Conservation (phyloP, 37 sponge, comb jelly and placozoan species). For the Axinella damicornis region DNA sequence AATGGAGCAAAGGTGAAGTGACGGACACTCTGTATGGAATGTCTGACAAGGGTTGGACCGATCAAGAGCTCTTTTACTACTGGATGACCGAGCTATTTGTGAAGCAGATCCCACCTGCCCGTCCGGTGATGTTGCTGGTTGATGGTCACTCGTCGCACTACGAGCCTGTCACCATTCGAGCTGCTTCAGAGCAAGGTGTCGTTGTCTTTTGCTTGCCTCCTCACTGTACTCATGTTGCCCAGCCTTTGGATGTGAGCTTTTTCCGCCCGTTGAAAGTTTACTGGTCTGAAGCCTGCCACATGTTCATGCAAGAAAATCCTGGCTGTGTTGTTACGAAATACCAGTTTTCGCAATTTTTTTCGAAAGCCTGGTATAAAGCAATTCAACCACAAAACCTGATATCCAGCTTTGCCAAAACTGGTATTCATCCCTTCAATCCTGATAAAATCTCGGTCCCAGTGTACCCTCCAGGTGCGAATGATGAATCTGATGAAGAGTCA, state of each 20-base stretch:
- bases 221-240: neutral
- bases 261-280: neutral
- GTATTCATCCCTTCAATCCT: too few species aligned
- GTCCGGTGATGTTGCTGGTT: constrained; percentile 44
- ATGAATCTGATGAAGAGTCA: too few species aligned
- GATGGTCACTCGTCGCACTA: constrained; percentile 55
- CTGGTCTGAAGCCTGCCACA: neutral
- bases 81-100: constrained; percentile 44
- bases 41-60: constrained; percentile 39
- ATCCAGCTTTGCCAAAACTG: too few species aligned
- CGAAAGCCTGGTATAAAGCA: constrained; percentile 4
- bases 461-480: too few species aligned
- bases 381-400: too few species aligned
- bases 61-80: constrained; percentile 25
- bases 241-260: constrained; percentile 12
- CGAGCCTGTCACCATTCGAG: constrained; percentile 12
- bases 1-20: constrained; percentile 33
- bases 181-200: neutral
- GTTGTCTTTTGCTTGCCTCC: constrained; percentile 1
- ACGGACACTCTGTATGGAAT: constrained; percentile 35
- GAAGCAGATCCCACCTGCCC: constrained; percentile 17
- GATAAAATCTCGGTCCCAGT: too few species aligned
- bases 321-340: constrained; percentile 8
- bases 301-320: neutral
- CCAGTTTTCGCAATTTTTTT: neutral